These are phyloP conservation scores for Tipula vernalis DNA, from an alignment of 2,888 invertebrate genomes.

Conservation along the genomic window DNA sequence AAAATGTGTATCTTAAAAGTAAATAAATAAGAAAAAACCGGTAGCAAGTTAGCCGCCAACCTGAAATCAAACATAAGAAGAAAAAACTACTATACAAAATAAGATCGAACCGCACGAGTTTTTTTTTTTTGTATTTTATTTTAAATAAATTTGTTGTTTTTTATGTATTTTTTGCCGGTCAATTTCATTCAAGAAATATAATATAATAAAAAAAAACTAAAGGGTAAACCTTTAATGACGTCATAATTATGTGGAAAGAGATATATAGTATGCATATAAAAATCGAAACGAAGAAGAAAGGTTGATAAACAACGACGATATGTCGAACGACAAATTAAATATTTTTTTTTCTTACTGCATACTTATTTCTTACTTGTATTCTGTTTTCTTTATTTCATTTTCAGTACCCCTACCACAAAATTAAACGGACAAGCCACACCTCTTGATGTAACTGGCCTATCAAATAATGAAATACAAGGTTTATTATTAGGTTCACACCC, in stretches of 20 bases:
- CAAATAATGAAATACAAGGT: slow-evolving; percentile 39
- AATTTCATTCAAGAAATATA: neutral
- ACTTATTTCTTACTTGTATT: neutral
- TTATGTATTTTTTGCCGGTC: neutral
- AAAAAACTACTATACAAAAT: neutral
- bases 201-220: neutral
- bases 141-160: neutral
- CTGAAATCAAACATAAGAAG: neutral
- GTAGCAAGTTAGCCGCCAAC: neutral
- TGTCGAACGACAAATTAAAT: neutral
- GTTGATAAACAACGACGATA: neutral
- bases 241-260: neutral
- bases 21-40: neutral
- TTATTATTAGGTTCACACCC: slow-evolving; percentile 38
- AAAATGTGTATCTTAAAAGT: neutral
- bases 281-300: neutral
- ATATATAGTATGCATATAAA: neutral
- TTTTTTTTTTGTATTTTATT: neutral
- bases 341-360: neutral
- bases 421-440: slow-evolving; percentile 38
- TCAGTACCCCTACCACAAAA: slow-evolving; percentile 30
- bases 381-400: slow-evolving; percentile 15
- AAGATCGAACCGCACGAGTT: neutral
- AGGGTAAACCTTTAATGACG: neutral
- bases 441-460: slow-evolving; percentile 38